Evolutionary conservation across 2,888 invertebrate genomes (phyloP), one percentile per base, ranked within the genome.

Genomic region (Perdita meconis): DNA sequence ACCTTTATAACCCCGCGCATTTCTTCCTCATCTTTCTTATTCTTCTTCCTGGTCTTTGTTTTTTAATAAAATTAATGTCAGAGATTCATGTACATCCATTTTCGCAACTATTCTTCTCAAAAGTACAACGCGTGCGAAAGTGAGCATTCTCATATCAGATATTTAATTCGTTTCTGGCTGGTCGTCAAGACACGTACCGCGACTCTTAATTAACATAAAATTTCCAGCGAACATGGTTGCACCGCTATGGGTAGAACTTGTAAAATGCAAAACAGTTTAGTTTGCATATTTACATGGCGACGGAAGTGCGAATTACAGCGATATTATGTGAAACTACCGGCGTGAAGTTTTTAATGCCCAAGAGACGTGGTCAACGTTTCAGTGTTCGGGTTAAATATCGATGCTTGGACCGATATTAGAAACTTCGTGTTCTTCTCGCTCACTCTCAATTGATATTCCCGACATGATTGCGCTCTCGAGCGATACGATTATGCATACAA

Each of bases 201-300:
- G 47, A 47, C 47, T 47, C 47, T 47, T 47, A 47, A 47, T 47
- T 47, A 47, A 47, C 47, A 47, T 47, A 47, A 47, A 47, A 47
- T 47, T 47, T 47, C 47, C 47, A 47, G 47, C 6, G 47, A 47
- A 47, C 47, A 47, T 19, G 22, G 47, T 47, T 19, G 22, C 47
- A 16, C 10, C 47, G 47, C 8, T 19, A 19, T 47, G 47, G 16
- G 47, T 47, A 47, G 47, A 10, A 47, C 47, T 47, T 47, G 47
- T 47, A 47, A 47, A 47, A 47, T 47, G 47, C 47, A 47, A 47
- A 47, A 19, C 22, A 47, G 47, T 47, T 47, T 47, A 47, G 47
- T 47, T 47, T 47, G 47, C 47, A 47, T 47, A 47, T 47, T 47
- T 47, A 47, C 47, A 47, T 19, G 47, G 47, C 47, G 22, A 47